These are phyloP conservation scores for Morpho helenor DNA, from an alignment of 2,888 invertebrate species.

Conservation along the genomic window DNA sequence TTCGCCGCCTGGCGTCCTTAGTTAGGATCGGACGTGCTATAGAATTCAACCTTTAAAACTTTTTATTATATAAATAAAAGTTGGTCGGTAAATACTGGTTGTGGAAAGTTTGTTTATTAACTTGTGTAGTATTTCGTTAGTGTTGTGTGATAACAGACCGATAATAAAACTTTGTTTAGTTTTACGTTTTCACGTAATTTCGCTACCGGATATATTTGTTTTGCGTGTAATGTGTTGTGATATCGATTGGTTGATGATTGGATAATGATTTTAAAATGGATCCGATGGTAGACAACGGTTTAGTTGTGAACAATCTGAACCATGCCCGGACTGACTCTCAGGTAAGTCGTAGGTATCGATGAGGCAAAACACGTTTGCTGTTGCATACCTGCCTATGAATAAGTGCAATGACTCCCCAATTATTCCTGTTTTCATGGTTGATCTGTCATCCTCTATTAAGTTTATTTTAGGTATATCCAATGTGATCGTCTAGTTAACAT, in stretches of 20 bases:
- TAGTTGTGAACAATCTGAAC: slow-evolving; percentile 74
- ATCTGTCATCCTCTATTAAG: slow-evolving; percentile 11
- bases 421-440: slow-evolving; percentile 44
- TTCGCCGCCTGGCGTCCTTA: slow-evolving; percentile 77
- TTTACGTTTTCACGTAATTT: slow-evolving; percentile 15
- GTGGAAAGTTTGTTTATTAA: slow-evolving; percentile 39
- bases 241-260: slow-evolving; percentile 35
- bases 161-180: slow-evolving; percentile 35
- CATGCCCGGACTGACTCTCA: slow-evolving; percentile 74
- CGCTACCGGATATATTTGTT: slow-evolving; percentile 12
- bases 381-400: slow-evolving; percentile 66
- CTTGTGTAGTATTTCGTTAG: slow-evolving; percentile 36
- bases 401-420: slow-evolving; percentile 68
- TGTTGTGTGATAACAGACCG: slow-evolving; percentile 30
- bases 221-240: slow-evolving; percentile 47
- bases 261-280: slow-evolving; percentile 68
- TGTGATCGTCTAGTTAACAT: background rate
- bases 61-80: slow-evolving; percentile 20
- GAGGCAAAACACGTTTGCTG: slow-evolving; percentile 68
- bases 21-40: slow-evolving; percentile 58
- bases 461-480: slow-evolving; percentile 2
- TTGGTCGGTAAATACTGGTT: slow-evolving; percentile 30
- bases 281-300: slow-evolving; percentile 71
- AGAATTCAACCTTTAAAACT: slow-evolving; percentile 37
- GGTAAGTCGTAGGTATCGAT: slow-evolving; percentile 69